Percentiles rank a stretch among this genome's conserved stretches.
Evolutionary conservation across 2,888 invertebrate genomes (phyloP).

Genomic region (Amiota mariae): DNA sequence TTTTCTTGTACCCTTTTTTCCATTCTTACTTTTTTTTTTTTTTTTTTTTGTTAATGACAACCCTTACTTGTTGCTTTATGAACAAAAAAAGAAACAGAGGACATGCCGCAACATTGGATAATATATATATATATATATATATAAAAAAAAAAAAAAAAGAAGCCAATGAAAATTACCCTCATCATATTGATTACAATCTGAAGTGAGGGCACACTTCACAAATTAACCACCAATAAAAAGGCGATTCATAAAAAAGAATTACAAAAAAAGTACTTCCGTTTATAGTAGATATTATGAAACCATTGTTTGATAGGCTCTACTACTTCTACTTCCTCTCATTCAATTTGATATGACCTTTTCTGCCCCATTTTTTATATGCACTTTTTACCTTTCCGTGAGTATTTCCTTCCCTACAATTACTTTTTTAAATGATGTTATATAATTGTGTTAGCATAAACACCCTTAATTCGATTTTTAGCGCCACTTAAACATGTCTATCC

Average conservation of each 20-base stretch:
- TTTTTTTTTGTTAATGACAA: constrained; percentile 33
- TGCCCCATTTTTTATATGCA: constrained; percentile 43
- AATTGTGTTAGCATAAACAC: constrained; percentile 61
- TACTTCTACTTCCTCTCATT: constrained; percentile 7
- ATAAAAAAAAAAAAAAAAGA: constrained; percentile 7
- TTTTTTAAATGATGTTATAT: constrained; percentile 59
- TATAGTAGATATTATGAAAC: constrained; percentile 46
- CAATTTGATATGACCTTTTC: background rate
- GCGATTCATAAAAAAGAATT: constrained; percentile 60
- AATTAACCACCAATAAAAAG: constrained; percentile 70
- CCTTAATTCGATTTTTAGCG: constrained; percentile 66
- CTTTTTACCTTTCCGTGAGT: constrained; percentile 20
- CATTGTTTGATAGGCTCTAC: constrained; percentile 27
- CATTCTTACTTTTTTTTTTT: constrained; percentile 32
- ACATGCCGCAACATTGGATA: too few relatives aligned
- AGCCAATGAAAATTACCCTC: constrained; percentile 53
- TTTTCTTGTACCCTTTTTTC: constrained; percentile 14
- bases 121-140: background rate
- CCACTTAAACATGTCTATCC: constrained; percentile 57
- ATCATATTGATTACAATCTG: constrained; percentile 49
- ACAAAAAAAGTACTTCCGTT: constrained; percentile 58
- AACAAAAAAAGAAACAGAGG: constrained; percentile 16
- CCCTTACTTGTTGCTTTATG: constrained; percentile 45
- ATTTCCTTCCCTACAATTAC: background rate
- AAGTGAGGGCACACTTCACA: constrained; percentile 50